Evolutionary conservation across 2,113 vertebrate genomes (phyloP), one percentile per base, ranked within the genome.

Genomic region (Dinomys branickii): DNA sequence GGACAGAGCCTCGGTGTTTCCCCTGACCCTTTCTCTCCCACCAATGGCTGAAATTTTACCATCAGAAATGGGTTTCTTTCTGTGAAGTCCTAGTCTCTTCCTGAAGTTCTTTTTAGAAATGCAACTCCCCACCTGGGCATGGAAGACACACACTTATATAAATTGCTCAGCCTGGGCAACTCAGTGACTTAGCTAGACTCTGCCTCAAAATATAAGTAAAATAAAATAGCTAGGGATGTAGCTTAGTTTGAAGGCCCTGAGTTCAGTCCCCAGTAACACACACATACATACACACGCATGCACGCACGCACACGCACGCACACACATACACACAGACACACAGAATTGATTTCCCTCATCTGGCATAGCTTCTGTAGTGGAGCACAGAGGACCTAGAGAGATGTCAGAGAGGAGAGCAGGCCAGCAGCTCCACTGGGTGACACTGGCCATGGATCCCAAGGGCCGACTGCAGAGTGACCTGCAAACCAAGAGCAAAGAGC

Each of bases 401-500:
- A 38, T 11, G 5, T 28, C n/a, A 63, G 82, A 10, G 28, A 4
- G 75, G 13, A 41, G 10, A 24, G 6, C 0, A 2, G 44, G 56
- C 83, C 54, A 11, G 17, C 73, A 22, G 17, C 10, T 44, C 47
- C 17, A 8, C 26, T n/a, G 0, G 4, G 26, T 41, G 14, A 0
- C 58, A 20, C 5, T 12, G 63, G 22, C 12, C 26, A 0, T 1
- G 0, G n/a, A 9, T 9, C 58, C 44, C 58, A 77, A 59, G 52
- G 35, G 2, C 80, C 3, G 0, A 22, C 30, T 26, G 41, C 44
- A 22, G 52, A 41, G 20, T 1, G 56, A 6, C 56, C 19, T 0
- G 2, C n/a, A 17, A 0, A 17, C 83, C 69, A 17, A n/a, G 67
- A 3, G 35, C 28, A 20, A 69, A n/a, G 67, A n/a, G 35, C 67